Evolutionary conservation across 2,113 vertebrate species (phyloP), one percentile per base, ranked within the genome.

Genomic region (Planiliza haematocheilus): DNA sequence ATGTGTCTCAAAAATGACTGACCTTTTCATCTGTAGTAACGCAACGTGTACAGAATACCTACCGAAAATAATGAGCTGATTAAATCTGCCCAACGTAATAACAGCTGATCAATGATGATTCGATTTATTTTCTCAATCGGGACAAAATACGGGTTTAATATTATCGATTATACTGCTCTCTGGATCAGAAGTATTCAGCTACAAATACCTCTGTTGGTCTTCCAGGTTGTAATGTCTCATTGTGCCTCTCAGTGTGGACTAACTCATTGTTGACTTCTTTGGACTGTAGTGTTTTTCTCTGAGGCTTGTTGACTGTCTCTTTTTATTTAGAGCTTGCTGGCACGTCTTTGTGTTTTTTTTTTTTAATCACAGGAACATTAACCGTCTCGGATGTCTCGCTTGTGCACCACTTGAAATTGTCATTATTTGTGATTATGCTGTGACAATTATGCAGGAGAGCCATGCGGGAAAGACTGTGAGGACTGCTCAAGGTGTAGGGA

Each of bases 341-440:
- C 18, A 18, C 17, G 42, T 21, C 37, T 60, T 12, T 21, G 39
- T 13, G 49, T 73, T 73, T n/a, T n/a, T n/a, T n/a, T n/a, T n/a
- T n/a, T n/a, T 69, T 21, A 56, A 30, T 65, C 37, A 48, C 55
- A 43, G 50, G 49, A 66, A 45, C 41, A 70, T 53, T 56, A 62
- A 74, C 48, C 1, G 10, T 41, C 42, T 61, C 45, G 10, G 17
- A 53, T 53, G 58, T 68, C 55, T 63, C 64, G 37, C 49, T 14
- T 13, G 59, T 50, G 42, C 30, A 39, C 39, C 7, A 1, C 18
- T 64, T 59, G 34, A 61, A 68, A 34, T n/a, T 58, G 52, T 63
- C 70, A 41, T 51, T 61, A 62, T 81, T 85, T 66, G 57, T 70
- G 2, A 57, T 61, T 77, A 39, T 63, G 45, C 53, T 55, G 30